Base-by-base conservation (phyloP, 1,140 invertebrate genomes). In the Drosophila kanapiae region DNA sequence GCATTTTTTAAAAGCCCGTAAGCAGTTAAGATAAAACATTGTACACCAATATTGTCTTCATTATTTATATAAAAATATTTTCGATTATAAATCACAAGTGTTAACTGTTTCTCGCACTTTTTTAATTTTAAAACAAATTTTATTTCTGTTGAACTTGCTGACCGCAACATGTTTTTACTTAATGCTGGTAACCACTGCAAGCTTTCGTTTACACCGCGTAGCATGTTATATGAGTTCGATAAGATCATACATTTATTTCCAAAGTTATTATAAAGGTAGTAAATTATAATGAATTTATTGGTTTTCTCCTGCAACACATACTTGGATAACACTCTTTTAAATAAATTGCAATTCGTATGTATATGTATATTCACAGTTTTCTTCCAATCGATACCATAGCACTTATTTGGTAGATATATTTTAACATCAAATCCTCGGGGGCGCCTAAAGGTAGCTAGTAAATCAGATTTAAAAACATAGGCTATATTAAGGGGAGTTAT, bases 11-110 rank as follows among this genome's bases (percentile, higher is more conserved):
- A 37, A 23, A 81, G 64, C 0, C 84, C 85, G 59, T 87, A 75
- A 29, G 84, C 71, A 6, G 83, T 77, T 43, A 92, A 91, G 5
- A 91, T 85, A 60, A 93, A 93, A 53, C 93, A 93, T 51, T 80
- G 75, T 10, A 93, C 69, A 9, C 91, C 92, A 53, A 75, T 37
- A 40, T 82, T 57, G 2, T 82, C 51, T 3, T 65, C 8, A 35
- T 76, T 48, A 8, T 47, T 38, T 4, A 60, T 70, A 90, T 90
- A 93, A 11, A 93, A 63, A 65, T 76, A 83, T 1, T 85, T 62
- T 5, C 70, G 60, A 58, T 92, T 74, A 51, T 93, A 92, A 23
- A 92, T 76, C 7, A 82, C 78, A 11, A 93, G 29, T 13, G 80
- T 38, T 14, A 93, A 48, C n/a, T 61, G 51, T 4, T 83, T 40